A percentile compares a stretch with the other conserved stretches of the same genome.
phyloP scores from a whole-genome alignment of 1,140 invertebrate species.

The Hylaeus anthracinus region DNA sequence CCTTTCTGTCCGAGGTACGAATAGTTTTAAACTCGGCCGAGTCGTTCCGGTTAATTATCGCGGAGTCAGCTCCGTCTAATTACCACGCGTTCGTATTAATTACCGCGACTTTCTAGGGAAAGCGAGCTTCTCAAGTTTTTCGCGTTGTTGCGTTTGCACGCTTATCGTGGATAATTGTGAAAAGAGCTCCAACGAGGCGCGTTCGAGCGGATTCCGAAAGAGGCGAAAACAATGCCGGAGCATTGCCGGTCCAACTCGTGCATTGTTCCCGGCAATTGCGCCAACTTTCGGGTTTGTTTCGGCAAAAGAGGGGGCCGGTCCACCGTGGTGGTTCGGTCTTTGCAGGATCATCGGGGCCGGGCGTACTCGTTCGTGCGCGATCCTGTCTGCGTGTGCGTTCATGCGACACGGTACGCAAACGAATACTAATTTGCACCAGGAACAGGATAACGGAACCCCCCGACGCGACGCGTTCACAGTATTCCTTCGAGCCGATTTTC shows the following conservation, averaged over 20 bases:
- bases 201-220: neutral
- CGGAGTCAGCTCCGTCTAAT: slow-evolving; percentile 5
- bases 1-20: too few species aligned
- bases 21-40: too few species aligned
- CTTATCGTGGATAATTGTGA: neutral
- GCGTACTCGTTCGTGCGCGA: too few species aligned
- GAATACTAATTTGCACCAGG: slow-evolving; percentile 65
- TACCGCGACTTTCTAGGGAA: neutral
- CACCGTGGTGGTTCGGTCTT: neutral
- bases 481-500: neutral
- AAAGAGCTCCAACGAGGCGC: neutral
- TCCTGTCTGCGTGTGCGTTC: slow-evolving; percentile 53
- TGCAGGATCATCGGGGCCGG: neutral
- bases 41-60: slow-evolving; percentile 17
- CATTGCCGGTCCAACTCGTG: neutral
- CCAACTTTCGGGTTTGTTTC: slow-evolving; percentile 9
- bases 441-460: slow-evolving; percentile 44
- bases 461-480: slow-evolving; percentile 9
- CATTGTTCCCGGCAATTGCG: slow-evolving; percentile 19
- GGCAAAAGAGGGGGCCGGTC: neutral
- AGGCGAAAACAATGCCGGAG: neutral
- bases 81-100: slow-evolving; percentile 5
- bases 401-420: slow-evolving; percentile 65
- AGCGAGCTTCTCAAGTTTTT: neutral
- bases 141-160: neutral